Conservation (phyloP, 2,113 vertebrate genomes). For the Silurus glanis region DNA sequence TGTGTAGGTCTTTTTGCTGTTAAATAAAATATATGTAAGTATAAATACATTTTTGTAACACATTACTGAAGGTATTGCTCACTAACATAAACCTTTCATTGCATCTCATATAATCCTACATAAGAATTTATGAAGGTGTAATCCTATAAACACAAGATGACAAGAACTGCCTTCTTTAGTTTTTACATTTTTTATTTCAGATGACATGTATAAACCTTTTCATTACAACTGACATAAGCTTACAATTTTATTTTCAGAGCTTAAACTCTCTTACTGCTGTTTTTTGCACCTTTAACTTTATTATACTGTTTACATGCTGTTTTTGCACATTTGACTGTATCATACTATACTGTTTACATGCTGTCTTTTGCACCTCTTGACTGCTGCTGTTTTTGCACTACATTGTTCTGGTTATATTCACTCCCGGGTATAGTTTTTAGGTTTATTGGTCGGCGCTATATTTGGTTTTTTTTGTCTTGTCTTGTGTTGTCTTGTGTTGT, state of each 20-base stretch:
- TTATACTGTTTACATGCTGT: too few species aligned
- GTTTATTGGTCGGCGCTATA: too few species aligned
- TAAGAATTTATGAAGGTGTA: neutral
- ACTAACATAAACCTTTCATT: neutral
- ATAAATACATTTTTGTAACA: neutral
- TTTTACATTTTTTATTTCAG: neutral
- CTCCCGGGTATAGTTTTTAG: too few species aligned
- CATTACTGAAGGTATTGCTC: neutral
- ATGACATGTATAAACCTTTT: neutral
- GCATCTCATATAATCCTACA: neutral
- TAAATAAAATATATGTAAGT: neutral
- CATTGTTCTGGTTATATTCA: too few species aligned
- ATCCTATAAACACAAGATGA: neutral
- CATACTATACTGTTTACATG: too few species aligned
- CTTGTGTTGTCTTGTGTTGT: too few species aligned
- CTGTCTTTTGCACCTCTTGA: too few species aligned
- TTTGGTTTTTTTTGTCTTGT: too few species aligned
- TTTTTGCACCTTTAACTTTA: too few species aligned
- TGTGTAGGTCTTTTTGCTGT: neutral
- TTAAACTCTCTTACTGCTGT: too few species aligned
- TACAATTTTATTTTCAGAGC: neutral
- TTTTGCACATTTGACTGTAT: too few species aligned
- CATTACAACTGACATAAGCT: neutral
- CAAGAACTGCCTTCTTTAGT: neutral
- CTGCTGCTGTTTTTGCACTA: too few species aligned